Percentiles rank a stretch among this genome's conserved stretches.
phyloP scores from a whole-genome alignment of 2,888 invertebrate genomes.

The Aleiodes leptofemur region DNA sequence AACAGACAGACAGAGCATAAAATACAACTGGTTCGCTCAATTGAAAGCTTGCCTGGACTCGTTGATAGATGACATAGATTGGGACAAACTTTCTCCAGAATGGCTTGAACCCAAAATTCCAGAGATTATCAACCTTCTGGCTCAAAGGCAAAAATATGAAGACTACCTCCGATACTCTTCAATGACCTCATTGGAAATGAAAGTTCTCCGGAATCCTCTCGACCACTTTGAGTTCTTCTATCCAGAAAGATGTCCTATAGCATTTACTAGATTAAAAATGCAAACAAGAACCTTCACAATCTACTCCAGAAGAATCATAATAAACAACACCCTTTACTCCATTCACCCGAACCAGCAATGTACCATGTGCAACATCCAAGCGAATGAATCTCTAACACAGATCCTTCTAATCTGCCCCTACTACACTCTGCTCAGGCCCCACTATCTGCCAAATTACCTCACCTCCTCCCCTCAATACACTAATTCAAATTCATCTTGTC shows the following conservation, averaged over 20 bases:
- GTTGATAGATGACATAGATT: too few relatives aligned
- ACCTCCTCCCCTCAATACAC: too few relatives aligned
- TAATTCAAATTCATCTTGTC: too few relatives aligned
- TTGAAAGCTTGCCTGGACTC: too few relatives aligned
- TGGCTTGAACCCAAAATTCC: too few relatives aligned
- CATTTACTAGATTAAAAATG: conserved; percentile 1
- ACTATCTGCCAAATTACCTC: too few relatives aligned
- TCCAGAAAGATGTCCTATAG: background rate
- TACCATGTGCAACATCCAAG: background rate
- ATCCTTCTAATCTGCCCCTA: background rate
- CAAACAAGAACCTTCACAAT: too few relatives aligned
- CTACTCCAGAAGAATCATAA: background rate
- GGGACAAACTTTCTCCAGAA: too few relatives aligned
- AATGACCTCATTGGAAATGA: background rate
- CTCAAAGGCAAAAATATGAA: background rate
- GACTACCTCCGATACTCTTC: conserved; percentile 5
- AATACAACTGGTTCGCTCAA: too few relatives aligned
- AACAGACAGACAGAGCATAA: background rate
- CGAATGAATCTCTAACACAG: background rate
- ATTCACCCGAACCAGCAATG: conserved; percentile 1
- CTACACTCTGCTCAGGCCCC: background rate
- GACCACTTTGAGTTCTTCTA: background rate
- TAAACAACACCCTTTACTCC: conserved; percentile 1
- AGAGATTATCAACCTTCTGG: too few relatives aligned
- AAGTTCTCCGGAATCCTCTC: background rate